Percentiles rank a stretch among this genome's conserved stretches.
Evolutionary conservation across 92 coral and sea anemone species (phyloP).

Genomic region (Siderastrea siderea): DNA sequence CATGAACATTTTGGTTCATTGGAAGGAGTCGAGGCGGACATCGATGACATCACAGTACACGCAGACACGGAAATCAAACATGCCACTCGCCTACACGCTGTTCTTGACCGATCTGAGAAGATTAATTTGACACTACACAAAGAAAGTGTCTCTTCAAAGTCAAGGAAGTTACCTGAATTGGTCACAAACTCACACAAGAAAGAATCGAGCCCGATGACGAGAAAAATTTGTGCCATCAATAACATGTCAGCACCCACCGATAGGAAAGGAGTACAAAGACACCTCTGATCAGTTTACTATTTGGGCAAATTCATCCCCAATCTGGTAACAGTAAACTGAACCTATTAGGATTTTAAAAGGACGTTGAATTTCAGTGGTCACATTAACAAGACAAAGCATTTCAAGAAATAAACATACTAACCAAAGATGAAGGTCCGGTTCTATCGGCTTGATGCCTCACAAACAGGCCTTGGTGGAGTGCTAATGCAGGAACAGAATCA

Average conservation of each 20-base stretch:
- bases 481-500: constrained; percentile 56
- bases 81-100: constrained; percentile 40
- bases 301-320: not conserved
- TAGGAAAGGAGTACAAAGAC: constrained; percentile 49
- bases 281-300: constrained; percentile 47
- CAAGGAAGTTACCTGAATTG: constrained; percentile 53
- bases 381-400: constrained; percentile 41
- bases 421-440: constrained; percentile 1
- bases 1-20: constrained; percentile 3
- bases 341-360: not conserved
- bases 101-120: constrained; percentile 30
- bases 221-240: constrained; percentile 25
- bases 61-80: constrained; percentile 36
- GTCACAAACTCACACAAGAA: constrained; percentile 46
- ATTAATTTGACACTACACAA: constrained; percentile 19
- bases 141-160: constrained; percentile 53
- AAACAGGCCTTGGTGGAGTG: constrained; percentile 60
- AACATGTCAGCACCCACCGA: constrained; percentile 59
- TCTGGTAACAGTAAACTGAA: constrained; percentile 32
- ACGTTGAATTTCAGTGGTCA: constrained; percentile 43
- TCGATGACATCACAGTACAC: constrained; percentile 45
- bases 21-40: constrained; percentile 49
- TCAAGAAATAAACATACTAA: constrained; percentile 1
- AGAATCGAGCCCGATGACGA: constrained; percentile 11
- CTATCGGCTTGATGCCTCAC: constrained; percentile 8